Base-by-base conservation (phyloP, 2,113 vertebrate species). In the Melanostigma gelatinosum region DNA sequence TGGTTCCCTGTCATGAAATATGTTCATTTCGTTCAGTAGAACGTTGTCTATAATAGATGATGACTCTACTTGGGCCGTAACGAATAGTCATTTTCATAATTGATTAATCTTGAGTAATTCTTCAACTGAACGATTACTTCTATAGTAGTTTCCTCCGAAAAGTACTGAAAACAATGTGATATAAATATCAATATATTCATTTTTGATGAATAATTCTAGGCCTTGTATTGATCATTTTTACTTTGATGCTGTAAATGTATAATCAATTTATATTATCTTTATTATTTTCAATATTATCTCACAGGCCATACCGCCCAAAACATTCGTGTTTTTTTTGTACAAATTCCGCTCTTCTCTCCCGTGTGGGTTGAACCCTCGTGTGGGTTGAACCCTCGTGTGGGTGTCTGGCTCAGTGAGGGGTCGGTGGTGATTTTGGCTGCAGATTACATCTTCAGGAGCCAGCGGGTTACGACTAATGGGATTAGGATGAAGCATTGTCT, bases 401-500 rank as follows among this genome's bases (percentile, higher is more conserved):
- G 69, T 77, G 66, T 88, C 42, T 57, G 63, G 52, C 72, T 77
- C 65, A 29, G 52, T 27, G 42, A 58, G 40, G 22, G 55, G 58
- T 76, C 54, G 2, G 38, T 44, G 50, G 52, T 73, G 73, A 79
- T 80, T 86, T 71, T 84, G 67, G 62, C 62, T 32, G 60, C 66
- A 85, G 84, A 89, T 89, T 85, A 88, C 54, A 48, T 63, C 38
- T 80, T 54, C 42, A 60, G 60, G 60, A 40, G 27, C 63, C 70
- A 13, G 8, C 77, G 54, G 77, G 83, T 80, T 89, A 32, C 16
- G 73, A 76, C 86, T 90, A 89, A 90, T 88, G 80, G 62, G 85
- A 92, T 93, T 90, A 88, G 52, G 82, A 70, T 32, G 32, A 55
- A 70, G 57, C 18, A 9, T 69, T 69, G 82, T 86, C 86, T 89